Conservation (phyloP, 2,888 invertebrate species). For the Cynaeus angustus region DNA sequence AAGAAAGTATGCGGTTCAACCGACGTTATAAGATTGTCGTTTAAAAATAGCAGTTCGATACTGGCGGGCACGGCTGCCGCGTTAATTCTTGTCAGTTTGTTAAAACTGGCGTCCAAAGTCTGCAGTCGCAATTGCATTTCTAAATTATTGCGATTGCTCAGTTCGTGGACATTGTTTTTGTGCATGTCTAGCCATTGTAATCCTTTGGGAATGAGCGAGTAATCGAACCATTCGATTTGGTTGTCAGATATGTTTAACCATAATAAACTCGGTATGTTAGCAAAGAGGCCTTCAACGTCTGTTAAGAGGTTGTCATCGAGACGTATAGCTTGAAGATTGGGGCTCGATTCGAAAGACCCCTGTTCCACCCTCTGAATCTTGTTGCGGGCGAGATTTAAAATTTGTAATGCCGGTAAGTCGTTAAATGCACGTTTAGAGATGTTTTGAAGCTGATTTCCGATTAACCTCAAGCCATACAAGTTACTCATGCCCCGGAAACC, state of each 20-base stretch:
- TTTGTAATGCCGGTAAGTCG: constrained; percentile 87
- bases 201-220: constrained; percentile 85
- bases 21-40: constrained; percentile 89
- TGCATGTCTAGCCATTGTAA: constrained; percentile 93
- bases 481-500: constrained; percentile 89
- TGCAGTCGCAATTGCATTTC: constrained; percentile 84
- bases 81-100: constrained; percentile 86
- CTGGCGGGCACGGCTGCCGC: constrained; percentile 87
- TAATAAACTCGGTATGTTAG: constrained; percentile 86
- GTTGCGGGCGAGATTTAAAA: constrained; percentile 91
- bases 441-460: constrained; percentile 90
- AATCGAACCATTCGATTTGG: constrained; percentile 91
- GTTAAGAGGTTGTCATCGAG: constrained; percentile 89
- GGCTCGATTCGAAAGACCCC: constrained; percentile 86
- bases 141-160: constrained; percentile 83
- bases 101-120: constrained; percentile 93
- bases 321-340: constrained; percentile 88
- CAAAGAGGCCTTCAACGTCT: constrained; percentile 88
- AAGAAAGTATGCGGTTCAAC: constrained; percentile 93
- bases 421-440: constrained; percentile 86
- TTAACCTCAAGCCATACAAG: constrained; percentile 89
- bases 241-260: constrained; percentile 96
- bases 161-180: constrained; percentile 86
- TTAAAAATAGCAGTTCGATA: constrained; percentile 89
- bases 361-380: constrained; percentile 85